Percentiles rank a stretch among this genome's conserved stretches.
Evolutionary conservation across 2,797 vertebrate genomes (phyloP).

Genomic region (Enteromius fasciolatus): DNA sequence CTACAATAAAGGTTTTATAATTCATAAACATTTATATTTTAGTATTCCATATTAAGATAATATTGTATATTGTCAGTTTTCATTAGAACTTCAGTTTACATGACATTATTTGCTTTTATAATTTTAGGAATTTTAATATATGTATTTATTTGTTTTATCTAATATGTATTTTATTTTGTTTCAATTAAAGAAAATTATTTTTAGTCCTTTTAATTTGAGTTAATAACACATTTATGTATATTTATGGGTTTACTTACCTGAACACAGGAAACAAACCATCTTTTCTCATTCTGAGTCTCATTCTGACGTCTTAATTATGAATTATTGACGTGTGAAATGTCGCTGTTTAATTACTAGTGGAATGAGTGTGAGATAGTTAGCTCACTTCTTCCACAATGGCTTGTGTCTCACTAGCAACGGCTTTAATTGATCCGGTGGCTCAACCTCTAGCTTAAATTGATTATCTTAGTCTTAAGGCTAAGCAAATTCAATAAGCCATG

Average conservation of each 20-base stretch:
- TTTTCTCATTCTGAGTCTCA: not conserved
- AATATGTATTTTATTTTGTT: not conserved
- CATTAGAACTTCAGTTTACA: too few relatives aligned
- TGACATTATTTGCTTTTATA: not conserved
- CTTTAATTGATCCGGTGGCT: slow-evolving; percentile 54
- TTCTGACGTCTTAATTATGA: slow-evolving; percentile 11
- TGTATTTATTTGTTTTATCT: not conserved
- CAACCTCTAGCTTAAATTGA: slow-evolving; percentile 65
- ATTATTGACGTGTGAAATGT: slow-evolving; percentile 6
- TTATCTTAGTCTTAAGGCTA: slow-evolving; percentile 63
- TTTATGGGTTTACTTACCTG: not conserved
- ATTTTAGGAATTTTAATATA: not conserved
- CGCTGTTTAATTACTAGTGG: not conserved
- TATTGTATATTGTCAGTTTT: too few relatives aligned
- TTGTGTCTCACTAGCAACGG: slow-evolving; percentile 49
- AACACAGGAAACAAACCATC: not conserved
- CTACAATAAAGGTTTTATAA: not conserved
- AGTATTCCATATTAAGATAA: too few relatives aligned
- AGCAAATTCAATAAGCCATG: slow-evolving; percentile 66
- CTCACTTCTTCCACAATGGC: slow-evolving; percentile 40
- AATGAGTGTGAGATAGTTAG: not conserved
- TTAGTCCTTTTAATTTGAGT: not conserved
- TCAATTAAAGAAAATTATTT: not conserved
- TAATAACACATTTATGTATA: not conserved
- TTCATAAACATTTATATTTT: not conserved